A percentile compares a stretch with the other conserved stretches of the same genome.
Conservation (phyloP, 2,888 invertebrate genomes). For the Venustoraphidia nigricollis region DNA sequence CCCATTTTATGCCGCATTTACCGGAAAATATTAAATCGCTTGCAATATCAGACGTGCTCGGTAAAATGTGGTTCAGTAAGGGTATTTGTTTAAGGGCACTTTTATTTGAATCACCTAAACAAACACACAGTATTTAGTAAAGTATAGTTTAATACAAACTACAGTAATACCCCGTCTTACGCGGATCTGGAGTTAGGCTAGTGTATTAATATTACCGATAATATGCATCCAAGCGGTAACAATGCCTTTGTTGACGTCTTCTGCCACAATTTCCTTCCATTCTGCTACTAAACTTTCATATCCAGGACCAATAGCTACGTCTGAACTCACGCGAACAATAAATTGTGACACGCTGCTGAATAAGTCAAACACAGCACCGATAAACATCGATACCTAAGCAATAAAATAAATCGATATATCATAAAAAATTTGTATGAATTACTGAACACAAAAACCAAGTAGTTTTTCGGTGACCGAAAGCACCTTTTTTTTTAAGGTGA, state of each 20-base stretch:
- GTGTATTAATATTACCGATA: slow-evolving; percentile 22
- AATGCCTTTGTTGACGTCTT: slow-evolving; percentile 38
- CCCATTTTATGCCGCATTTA: too few relatives aligned
- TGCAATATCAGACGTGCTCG: too few relatives aligned
- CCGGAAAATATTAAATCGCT: too few relatives aligned
- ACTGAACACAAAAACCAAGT: background rate
- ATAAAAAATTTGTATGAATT: slow-evolving; percentile 1
- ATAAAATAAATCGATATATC: background rate
- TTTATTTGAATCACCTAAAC: too few relatives aligned
- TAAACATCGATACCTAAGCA: slow-evolving; percentile 32
- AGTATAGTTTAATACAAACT: too few relatives aligned
- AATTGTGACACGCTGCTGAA: slow-evolving; percentile 31
- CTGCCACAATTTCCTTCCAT: slow-evolving; percentile 64
- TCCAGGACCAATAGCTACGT: slow-evolving; percentile 23
- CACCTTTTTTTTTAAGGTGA: too few relatives aligned
- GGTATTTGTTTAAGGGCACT: too few relatives aligned
- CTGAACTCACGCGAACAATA: slow-evolving; percentile 24
- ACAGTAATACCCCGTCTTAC: too few relatives aligned
- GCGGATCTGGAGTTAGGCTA: too few relatives aligned
- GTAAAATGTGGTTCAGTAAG: too few relatives aligned
- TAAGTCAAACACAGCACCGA: slow-evolving; percentile 35
- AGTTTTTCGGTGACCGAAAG: too few relatives aligned
- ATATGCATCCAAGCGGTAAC: slow-evolving; percentile 34
- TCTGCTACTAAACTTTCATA: slow-evolving; percentile 38
- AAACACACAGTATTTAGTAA: too few relatives aligned